Evolutionary conservation across 1,140 invertebrate genomes (phyloP).

Genomic region (Zelostemma sp.): DNA sequence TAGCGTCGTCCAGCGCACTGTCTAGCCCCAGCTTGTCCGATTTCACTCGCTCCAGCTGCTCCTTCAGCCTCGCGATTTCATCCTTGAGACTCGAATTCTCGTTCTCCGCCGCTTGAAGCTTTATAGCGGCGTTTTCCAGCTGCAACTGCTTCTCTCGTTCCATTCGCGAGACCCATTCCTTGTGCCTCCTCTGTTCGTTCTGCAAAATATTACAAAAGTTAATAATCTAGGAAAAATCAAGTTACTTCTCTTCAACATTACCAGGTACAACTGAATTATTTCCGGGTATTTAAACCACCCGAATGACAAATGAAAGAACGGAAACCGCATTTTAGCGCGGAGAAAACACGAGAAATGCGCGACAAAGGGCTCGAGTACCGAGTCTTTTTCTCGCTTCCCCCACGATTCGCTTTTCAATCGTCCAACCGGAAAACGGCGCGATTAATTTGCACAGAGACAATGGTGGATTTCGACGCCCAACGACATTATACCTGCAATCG

Average conservation of each 20-base stretch:
- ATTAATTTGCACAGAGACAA: too few relatives aligned
- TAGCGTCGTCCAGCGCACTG: constrained; percentile 71
- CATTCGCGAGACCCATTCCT: constrained; percentile 83
- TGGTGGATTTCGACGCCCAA: not conserved
- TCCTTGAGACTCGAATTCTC: constrained; percentile 83
- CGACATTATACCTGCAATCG: constrained; percentile 71
- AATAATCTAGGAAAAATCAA: too few relatives aligned
- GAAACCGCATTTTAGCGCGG: not conserved
- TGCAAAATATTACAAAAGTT: constrained; percentile 43
- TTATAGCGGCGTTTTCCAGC: constrained; percentile 86
- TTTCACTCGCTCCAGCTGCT: constrained; percentile 73
- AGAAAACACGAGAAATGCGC: not conserved
- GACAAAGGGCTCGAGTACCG: not conserved
- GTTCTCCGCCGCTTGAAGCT: constrained; percentile 83
- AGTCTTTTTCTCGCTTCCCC: not conserved
- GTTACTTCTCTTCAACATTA: too few relatives aligned
- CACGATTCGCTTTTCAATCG: too few relatives aligned
- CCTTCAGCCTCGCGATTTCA: constrained; percentile 75
- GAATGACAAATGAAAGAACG: constrained; percentile 6
- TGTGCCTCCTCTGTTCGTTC: constrained; percentile 87
- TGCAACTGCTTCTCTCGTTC: constrained; percentile 89
- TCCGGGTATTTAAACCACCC: not conserved
- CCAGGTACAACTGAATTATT: not conserved
- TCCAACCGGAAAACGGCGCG: too few relatives aligned
- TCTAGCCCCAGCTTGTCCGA: constrained; percentile 74